These are phyloP conservation scores for Petrophora chlorosata DNA, from an alignment of 2,888 invertebrate genomes.

Conservation along the genomic window DNA sequence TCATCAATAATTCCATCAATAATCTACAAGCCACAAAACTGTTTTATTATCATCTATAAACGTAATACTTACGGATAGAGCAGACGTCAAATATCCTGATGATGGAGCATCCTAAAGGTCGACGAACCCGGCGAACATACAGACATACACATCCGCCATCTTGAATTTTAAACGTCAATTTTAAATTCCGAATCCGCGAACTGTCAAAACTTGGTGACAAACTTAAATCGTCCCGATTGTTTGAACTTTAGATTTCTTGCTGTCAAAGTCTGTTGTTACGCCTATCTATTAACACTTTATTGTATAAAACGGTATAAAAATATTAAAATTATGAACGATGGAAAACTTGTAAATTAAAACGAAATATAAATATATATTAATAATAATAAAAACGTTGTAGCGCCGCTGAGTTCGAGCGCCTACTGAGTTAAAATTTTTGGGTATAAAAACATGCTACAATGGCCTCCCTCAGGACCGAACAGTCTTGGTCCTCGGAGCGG, in stretches of 20 bases:
- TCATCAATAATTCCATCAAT: conserved; percentile 60
- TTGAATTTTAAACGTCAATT: conserved; percentile 60
- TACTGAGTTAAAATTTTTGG: conserved; percentile 85
- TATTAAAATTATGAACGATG: conserved; percentile 83
- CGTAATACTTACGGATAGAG: conserved; percentile 73
- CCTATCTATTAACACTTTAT: conserved; percentile 81
- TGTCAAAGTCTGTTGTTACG: conserved; percentile 58
- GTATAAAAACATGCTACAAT: conserved; percentile 84
- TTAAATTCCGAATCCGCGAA: conserved; percentile 51
- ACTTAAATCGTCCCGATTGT: conserved; percentile 28
- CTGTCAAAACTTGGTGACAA: conserved; percentile 59
- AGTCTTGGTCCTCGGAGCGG: conserved; percentile 68
- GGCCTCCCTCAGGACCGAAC: conserved; percentile 66
- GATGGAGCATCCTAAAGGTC: conserved; percentile 80
- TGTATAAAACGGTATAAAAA: conserved; percentile 84
- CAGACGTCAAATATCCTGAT: conserved; percentile 78
- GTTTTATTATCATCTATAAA: conserved; percentile 12
- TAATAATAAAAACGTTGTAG: conserved; percentile 83
- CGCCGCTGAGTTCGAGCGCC: conserved; percentile 82
- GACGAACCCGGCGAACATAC: conserved; percentile 66
- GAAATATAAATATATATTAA: conserved; percentile 84
- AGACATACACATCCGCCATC: conserved; percentile 77
- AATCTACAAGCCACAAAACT: conserved; percentile 21
- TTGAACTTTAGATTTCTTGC: conserved; percentile 41
- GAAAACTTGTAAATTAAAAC: conserved; percentile 84